phyloP scores from a whole-genome alignment of 2,797 vertebrate species.

The Balearica regulorum region DNA sequence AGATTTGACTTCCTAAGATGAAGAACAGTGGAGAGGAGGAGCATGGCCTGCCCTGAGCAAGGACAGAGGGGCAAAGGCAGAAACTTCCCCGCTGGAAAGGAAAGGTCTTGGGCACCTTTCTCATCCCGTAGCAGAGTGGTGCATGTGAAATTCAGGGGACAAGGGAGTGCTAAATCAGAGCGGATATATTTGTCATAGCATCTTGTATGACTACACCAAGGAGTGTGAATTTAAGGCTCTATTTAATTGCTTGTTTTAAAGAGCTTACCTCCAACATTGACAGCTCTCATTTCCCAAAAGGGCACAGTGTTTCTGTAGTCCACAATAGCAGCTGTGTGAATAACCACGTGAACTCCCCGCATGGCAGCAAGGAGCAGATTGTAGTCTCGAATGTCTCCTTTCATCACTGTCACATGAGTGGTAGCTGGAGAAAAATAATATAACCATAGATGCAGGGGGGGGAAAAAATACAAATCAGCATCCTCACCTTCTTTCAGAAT shows the following conservation, averaged over 20 bases:
- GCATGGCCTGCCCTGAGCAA: not conserved
- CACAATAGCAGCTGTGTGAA: constrained; percentile 36
- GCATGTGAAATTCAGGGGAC: not conserved
- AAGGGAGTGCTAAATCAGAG: not conserved
- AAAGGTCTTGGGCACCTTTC: not conserved
- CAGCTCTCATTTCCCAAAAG: not conserved
- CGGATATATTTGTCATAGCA: fast-evolving
- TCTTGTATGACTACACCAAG: not conserved
- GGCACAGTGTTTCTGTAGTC: not conserved
- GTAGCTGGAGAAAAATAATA: not conserved
- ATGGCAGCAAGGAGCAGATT: not conserved
- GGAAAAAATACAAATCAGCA: not conserved
- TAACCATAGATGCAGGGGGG: not conserved
- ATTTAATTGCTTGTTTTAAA: not conserved
- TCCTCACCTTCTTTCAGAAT: not conserved
- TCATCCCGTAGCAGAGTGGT: fast-evolving
- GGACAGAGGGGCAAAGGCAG: not conserved
- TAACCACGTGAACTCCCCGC: not conserved
- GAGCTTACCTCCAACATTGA: constrained; percentile 25
- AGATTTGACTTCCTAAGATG: not conserved
- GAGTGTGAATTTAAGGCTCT: not conserved
- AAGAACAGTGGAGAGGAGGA: not conserved
- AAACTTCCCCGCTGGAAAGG: fast-evolving
- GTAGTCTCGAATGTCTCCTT: constrained; percentile 13
- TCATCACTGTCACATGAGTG: not conserved